Conservation (phyloP, 2,113 vertebrate genomes). For the Nothobranchius kuhntae region DNA sequence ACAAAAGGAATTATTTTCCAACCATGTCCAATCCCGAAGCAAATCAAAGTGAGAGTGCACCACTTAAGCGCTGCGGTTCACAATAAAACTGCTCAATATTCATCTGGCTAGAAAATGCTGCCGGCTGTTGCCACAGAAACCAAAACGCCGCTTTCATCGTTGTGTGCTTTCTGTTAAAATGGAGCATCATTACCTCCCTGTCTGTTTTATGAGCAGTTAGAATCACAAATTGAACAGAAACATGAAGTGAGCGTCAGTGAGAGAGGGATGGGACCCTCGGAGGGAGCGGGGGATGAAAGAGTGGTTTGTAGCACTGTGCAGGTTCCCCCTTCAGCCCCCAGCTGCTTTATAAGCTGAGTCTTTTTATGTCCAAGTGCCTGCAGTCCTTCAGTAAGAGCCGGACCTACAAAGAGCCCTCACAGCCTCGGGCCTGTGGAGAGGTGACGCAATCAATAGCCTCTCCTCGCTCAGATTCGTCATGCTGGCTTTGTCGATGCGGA, state of each 20-base stretch:
- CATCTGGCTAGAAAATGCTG: constrained; percentile 36
- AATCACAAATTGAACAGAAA: neutral
- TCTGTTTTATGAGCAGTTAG: constrained; percentile 1
- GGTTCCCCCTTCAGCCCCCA: constrained; percentile 48
- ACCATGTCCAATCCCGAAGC: constrained; percentile 35
- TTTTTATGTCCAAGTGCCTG: constrained; percentile 66
- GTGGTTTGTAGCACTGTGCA: constrained; percentile 34
- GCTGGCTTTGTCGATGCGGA: constrained; percentile 32
- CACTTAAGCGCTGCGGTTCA: constrained; percentile 35
- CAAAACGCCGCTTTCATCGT: constrained; percentile 17
- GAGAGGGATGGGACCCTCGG: constrained; percentile 7
- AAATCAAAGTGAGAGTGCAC: constrained; percentile 44
- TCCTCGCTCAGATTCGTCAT: constrained; percentile 33
- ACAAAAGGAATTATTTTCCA: constrained; percentile 50
- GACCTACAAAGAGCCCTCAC: constrained; percentile 67
- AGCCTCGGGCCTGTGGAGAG: constrained; percentile 59
- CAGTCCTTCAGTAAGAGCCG: constrained; percentile 59
- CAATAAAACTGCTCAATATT: constrained; percentile 38
- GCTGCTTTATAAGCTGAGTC: constrained; percentile 59
- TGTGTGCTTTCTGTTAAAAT: constrained; percentile 8
- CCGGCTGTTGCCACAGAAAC: constrained; percentile 55
- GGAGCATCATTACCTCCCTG: constrained; percentile 8
- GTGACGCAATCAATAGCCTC: constrained; percentile 73
- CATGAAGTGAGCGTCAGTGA: constrained; percentile 12
- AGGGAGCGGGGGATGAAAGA: constrained; percentile 53